These are phyloP conservation scores for Jaculus jaculus DNA, from an alignment of 2,113 vertebrate species.

Conservation along the genomic window DNA sequence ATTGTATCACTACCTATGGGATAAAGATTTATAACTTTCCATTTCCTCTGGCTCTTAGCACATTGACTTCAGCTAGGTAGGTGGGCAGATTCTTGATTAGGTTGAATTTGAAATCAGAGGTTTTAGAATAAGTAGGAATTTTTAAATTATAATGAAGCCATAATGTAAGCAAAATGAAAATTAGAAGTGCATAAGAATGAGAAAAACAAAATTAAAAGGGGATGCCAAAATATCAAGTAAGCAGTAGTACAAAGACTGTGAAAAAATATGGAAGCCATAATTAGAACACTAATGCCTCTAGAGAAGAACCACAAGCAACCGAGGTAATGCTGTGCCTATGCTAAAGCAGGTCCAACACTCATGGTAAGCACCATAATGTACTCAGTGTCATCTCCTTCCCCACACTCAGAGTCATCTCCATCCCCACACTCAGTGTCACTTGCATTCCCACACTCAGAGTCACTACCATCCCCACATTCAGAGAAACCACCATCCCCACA, in stretches of 20 bases:
- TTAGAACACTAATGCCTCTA: background rate
- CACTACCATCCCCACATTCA: no score
- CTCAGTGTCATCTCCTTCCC: no score
- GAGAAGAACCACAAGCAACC: background rate
- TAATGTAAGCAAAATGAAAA: slow-evolving; percentile 50
- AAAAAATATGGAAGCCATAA: background rate
- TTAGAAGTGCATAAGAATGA: slow-evolving; percentile 12
- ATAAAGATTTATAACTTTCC: background rate
- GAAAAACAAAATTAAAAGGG: slow-evolving; percentile 24
- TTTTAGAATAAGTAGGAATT: slow-evolving; percentile 49
- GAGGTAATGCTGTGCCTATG: rapidly evolving
- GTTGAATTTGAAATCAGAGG: slow-evolving; percentile 50
- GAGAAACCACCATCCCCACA: no score
- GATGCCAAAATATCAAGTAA: slow-evolving; percentile 37
- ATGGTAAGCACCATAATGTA: background rate
- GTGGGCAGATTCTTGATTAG: slow-evolving; percentile 48
- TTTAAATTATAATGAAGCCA: slow-evolving; percentile 38
- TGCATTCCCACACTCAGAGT: no score
- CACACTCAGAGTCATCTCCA: background rate
- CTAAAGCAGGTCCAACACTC: background rate
- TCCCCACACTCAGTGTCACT: no score
- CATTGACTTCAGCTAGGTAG: background rate
- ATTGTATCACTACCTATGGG: background rate
- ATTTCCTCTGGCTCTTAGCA: background rate
- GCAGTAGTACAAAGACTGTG: background rate